phyloP scores from a whole-genome alignment of 1,140 invertebrate genomes.

The Asobara japonica region DNA sequence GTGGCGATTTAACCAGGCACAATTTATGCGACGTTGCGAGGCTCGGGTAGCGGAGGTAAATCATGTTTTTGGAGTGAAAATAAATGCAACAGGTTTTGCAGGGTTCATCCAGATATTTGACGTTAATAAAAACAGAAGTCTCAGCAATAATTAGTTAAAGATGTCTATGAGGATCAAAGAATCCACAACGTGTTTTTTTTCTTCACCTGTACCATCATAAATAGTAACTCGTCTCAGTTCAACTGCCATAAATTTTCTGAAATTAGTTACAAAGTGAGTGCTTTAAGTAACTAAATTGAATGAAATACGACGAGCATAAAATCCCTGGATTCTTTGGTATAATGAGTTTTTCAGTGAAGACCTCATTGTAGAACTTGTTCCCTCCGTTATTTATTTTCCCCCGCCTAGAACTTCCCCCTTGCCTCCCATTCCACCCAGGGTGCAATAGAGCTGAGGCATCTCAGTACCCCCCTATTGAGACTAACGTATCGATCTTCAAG shows the following conservation, averaged over 20 bases:
- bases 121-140: background rate
- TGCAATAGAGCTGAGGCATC: background rate
- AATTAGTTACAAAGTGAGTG: no score
- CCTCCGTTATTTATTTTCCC: background rate
- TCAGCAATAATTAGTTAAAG: no score
- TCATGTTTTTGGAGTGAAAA: background rate
- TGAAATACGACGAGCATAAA: background rate
- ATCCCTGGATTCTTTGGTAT: background rate
- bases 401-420: background rate
- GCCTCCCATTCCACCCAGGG: background rate
- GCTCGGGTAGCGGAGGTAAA: background rate
- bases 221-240: no score
- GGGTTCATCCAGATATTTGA: background rate
- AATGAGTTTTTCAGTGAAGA: slow-evolving; percentile 10
- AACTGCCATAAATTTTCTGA: no score
- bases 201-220: no score
- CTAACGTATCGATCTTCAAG: background rate
- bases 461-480: background rate
- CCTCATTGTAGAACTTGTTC: background rate
- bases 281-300: no score
- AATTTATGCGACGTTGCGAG: background rate
- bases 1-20: background rate
- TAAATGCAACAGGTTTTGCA: background rate
- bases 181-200: no score
- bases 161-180: no score